Base-by-base conservation (phyloP, 2,797 vertebrate genomes). In the Macropodus opercularis region DNA sequence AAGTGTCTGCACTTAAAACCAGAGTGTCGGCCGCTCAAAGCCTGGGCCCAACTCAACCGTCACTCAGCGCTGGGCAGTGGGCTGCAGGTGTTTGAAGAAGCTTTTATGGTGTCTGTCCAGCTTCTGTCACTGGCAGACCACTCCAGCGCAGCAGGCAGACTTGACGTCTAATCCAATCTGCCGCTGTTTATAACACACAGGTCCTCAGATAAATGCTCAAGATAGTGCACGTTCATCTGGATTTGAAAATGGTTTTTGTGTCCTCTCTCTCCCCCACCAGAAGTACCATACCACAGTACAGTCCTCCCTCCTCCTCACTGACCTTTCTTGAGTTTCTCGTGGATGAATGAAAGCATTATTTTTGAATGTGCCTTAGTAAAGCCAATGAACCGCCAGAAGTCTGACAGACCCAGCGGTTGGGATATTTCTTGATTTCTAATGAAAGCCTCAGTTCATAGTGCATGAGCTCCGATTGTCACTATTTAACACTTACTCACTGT, bases 91-190 rank as follows among this genome's bases (percentile, higher is more conserved):
- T 83, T 65, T 82, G 80, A 81, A 82, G 74, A 79, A 72, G 74
- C 74, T 85, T 84, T 88, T 87, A 87, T 88, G 80, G 31, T n/a
- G 6, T 53, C 76, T 68, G 69, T 78, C 67, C 77, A 76, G 80
- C 63, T 21, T 57, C 53, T 50, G 75, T 82, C 76, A 66, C 61
- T 52, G 22, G 22, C 51, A 39, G 42, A 73, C 34, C 65, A 48
- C 62, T 73, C 36, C 55, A 26, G 58, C 46, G 8, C 53, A 38
- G 29, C 47, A 62, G 63, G 61, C 51, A 59, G 43, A 68, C 51
- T 55, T 32, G 13, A n/a, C 6, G 34, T 72, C 62, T 69, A 77
- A 79, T 84, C 79, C 74, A 51, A 63, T 80, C 80, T 66, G 79
- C 69, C 49, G 8, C 51, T 32, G 31, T 72, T 81, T 79, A 38